Evolutionary conservation across 2,113 vertebrate genomes (phyloP).

Genomic region (Serinus canaria): DNA sequence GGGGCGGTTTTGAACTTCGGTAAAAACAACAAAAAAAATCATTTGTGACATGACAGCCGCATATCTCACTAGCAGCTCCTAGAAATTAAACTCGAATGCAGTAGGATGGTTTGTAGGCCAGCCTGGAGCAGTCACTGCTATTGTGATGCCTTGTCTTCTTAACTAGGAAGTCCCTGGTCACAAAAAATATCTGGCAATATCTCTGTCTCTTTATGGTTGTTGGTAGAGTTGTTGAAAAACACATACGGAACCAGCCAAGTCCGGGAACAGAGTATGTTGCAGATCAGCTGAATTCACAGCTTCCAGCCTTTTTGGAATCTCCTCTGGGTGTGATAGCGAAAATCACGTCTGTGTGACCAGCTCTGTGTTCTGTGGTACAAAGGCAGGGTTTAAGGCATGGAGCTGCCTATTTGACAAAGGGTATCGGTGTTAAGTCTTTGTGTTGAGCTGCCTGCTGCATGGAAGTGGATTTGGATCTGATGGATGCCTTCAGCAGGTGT

Average conservation of each 20-base stretch:
- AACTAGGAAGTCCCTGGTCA: background rate
- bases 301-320: background rate
- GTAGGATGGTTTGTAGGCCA: background rate
- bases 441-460: background rate
- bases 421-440: background rate
- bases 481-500: background rate
- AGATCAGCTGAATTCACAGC: background rate
- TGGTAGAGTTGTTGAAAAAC: background rate
- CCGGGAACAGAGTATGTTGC: background rate
- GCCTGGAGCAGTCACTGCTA: background rate
- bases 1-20: background rate
- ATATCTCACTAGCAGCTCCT: background rate
- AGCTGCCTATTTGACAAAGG: background rate
- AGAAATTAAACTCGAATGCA: background rate
- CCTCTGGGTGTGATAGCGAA: background rate
- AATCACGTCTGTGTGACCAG: accelerated
- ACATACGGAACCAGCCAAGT: background rate
- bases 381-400: background rate
- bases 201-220: background rate
- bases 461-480: background rate
- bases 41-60: background rate
- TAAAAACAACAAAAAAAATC: background rate
- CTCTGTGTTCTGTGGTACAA: background rate
- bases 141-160: background rate
- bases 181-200: background rate